phyloP scores from a whole-genome alignment of 2,888 invertebrate genomes.

The Phlogophora meticulosa region DNA sequence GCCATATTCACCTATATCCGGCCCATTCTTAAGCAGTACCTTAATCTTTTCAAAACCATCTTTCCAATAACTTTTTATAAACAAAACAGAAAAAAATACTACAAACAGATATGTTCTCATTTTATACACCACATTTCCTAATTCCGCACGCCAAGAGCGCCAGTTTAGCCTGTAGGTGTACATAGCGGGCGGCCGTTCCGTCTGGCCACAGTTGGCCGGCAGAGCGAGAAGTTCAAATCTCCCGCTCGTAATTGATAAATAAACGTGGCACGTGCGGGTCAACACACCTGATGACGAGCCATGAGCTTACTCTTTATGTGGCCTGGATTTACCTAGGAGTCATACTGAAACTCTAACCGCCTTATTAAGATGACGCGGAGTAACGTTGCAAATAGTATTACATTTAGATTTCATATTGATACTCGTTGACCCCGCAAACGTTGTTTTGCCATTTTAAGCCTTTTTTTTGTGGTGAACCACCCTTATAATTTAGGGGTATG shows the following conservation, averaged over 20 bases:
- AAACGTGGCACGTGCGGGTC: constrained; percentile 89
- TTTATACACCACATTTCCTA: constrained; percentile 27
- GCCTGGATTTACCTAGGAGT: constrained; percentile 23
- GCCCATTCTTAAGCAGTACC: too few species aligned
- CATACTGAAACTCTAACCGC: background rate
- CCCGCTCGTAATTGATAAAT: constrained; percentile 89
- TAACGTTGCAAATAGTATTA: too few species aligned
- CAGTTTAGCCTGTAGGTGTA: constrained; percentile 67
- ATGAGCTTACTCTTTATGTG: constrained; percentile 15
- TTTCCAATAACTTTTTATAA: too few species aligned
- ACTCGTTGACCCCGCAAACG: too few species aligned
- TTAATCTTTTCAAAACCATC: too few species aligned
- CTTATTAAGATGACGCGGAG: too few species aligned
- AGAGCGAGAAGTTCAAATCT: constrained; percentile 91
- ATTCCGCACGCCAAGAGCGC: constrained; percentile 3
- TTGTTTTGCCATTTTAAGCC: too few species aligned
- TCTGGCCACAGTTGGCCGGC: constrained; percentile 89
- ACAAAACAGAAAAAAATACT: background rate
- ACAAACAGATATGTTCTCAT: background rate
- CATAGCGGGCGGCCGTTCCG: constrained; percentile 89
- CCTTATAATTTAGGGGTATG: too few species aligned
- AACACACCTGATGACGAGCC: constrained; percentile 77
- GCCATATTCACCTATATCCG: too few species aligned
- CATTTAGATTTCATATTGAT: too few species aligned
- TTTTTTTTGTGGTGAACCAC: too few species aligned